phyloP scores from a whole-genome alignment of 1,140 invertebrate species.

The Apocrypta bakeri region DNA sequence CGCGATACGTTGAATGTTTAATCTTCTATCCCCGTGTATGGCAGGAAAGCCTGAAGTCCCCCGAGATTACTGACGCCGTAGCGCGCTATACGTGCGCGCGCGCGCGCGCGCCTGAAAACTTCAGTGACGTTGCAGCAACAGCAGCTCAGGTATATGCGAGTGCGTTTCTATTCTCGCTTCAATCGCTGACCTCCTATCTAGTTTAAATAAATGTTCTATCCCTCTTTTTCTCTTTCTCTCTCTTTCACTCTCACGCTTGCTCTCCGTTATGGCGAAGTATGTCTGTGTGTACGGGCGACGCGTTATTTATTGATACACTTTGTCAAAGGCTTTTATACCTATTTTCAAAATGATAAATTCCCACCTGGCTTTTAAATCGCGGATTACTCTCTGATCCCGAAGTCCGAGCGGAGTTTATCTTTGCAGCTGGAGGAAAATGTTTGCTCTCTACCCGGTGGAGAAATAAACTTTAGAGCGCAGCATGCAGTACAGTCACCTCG shows the following conservation, averaged over 20 bases:
- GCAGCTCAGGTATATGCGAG: neutral
- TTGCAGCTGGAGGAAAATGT: neutral
- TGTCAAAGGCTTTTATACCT: neutral
- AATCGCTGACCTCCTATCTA: constrained; percentile 7
- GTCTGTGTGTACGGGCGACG: too few species aligned
- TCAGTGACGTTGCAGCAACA: neutral
- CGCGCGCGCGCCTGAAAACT: constrained; percentile 41
- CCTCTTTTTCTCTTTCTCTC: too few species aligned
- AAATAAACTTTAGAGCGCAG: neutral
- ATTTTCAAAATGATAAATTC: neutral
- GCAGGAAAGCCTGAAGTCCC: constrained; percentile 55
- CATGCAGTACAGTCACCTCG: neutral
- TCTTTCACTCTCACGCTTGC: too few species aligned
- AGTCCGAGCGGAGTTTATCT: neutral
- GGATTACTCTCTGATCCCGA: neutral
- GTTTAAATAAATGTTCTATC: constrained; percentile 2
- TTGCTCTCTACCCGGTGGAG: neutral
- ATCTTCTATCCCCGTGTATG: constrained; percentile 56
- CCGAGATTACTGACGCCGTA: constrained; percentile 53
- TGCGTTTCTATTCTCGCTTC: constrained; percentile 28
- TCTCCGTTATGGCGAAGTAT: neutral
- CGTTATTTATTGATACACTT: constrained; percentile 51
- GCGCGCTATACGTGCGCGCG: constrained; percentile 5
- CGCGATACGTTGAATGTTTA: constrained; percentile 64
- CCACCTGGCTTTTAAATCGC: too few species aligned